Percentiles rank a stretch among this genome's conserved stretches.
Conservation (phyloP, 2,797 vertebrate genomes). For the Avahi laniger region DNA sequence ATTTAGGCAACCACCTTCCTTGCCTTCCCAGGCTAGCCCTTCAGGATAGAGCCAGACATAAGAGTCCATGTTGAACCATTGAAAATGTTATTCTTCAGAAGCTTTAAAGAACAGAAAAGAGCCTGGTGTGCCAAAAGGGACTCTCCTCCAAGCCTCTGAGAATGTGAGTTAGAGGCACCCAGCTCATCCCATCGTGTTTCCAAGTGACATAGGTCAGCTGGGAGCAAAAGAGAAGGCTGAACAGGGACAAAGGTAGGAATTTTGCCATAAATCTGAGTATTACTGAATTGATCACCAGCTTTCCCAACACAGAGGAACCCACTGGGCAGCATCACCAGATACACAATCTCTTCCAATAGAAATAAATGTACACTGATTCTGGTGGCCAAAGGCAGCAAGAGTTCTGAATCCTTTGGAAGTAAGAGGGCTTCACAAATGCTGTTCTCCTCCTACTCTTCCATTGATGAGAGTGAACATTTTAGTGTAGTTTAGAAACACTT, state of each 20-base stretch:
- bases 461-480: not conserved
- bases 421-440: not conserved
- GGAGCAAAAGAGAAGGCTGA: not conserved
- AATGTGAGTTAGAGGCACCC: not conserved
- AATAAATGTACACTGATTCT: not conserved
- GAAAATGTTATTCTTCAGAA: slow-evolving; percentile 17
- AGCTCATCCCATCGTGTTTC: not conserved
- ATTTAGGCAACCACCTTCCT: not conserved
- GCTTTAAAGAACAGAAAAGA: not conserved
- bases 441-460: not conserved
- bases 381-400: not conserved
- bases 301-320: not conserved
- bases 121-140: not conserved
- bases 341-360: not conserved
- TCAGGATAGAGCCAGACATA: not conserved
- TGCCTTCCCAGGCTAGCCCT: not conserved
- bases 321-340: not conserved
- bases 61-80: not conserved
- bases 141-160: not conserved
- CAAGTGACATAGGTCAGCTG: not conserved
- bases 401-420: not conserved
- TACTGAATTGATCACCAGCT: not conserved
- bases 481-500: not conserved
- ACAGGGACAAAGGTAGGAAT: not conserved
- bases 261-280: not conserved